These are phyloP conservation scores for Drosophila barbarae DNA, from an alignment of 2,888 invertebrate genomes.

Conservation along the genomic window DNA sequence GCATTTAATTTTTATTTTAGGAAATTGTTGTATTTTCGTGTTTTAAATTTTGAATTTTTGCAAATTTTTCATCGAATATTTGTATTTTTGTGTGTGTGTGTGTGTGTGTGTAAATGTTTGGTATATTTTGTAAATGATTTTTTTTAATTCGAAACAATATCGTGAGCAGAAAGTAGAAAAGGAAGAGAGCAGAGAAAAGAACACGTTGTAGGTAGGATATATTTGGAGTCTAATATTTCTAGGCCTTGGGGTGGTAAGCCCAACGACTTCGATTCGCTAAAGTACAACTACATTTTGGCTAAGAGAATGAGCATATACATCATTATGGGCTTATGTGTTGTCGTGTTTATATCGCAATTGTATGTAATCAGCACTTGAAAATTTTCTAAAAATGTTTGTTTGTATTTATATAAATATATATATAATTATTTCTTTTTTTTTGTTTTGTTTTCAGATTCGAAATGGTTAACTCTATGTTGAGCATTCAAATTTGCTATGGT, in stretches of 20 bases:
- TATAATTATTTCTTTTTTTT: slow-evolving; percentile 27
- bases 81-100: slow-evolving; percentile 4
- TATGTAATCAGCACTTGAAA: slow-evolving; percentile 73
- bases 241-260: slow-evolving; percentile 22
- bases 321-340: slow-evolving; percentile 39
- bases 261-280: slow-evolving; percentile 50
- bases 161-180: slow-evolving; percentile 61
- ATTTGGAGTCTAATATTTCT: slow-evolving; percentile 42
- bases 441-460: slow-evolving; percentile 40
- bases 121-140: slow-evolving; percentile 16
- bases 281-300: slow-evolving; percentile 62
- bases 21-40: slow-evolving; percentile 26
- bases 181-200: slow-evolving; percentile 77
- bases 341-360: slow-evolving; percentile 25
- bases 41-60: slow-evolving; percentile 22
- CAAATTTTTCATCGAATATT: slow-evolving; percentile 9
- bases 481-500: slow-evolving; percentile 73
- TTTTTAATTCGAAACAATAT: slow-evolving; percentile 32
- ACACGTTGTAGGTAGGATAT: slow-evolving; percentile 61
- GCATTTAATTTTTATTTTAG: slow-evolving; percentile 41
- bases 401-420: slow-evolving; percentile 36
- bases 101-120: slow-evolving; percentile 3
- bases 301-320: slow-evolving; percentile 61
- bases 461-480: slow-evolving; percentile 65
- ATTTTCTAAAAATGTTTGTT: slow-evolving; percentile 65